phyloP scores from a whole-genome alignment of 2,113 vertebrate species.

The Progne subis region DNA sequence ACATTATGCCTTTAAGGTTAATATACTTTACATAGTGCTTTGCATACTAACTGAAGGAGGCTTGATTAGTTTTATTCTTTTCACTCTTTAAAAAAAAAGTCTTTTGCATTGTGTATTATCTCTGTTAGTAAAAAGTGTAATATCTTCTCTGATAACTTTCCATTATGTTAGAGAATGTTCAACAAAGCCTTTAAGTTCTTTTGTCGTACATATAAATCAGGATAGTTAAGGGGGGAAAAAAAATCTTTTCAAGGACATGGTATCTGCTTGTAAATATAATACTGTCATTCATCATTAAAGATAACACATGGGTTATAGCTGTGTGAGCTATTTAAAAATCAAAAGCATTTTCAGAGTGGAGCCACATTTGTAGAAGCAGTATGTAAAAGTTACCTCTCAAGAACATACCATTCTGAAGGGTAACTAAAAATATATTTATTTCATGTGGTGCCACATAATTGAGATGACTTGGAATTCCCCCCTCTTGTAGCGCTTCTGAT shows the following conservation, averaged over 20 bases:
- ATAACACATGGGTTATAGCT: neutral
- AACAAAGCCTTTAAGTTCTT: conserved; percentile 10
- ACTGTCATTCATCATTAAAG: neutral
- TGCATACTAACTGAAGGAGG: neutral
- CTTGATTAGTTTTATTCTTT: conserved; percentile 14
- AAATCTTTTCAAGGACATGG: neutral
- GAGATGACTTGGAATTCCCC: conserved; percentile 42
- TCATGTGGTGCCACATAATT: conserved; percentile 46
- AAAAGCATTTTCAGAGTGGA: neutral
- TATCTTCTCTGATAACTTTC: neutral
- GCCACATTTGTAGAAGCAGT: neutral
- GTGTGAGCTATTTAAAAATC: conserved; percentile 48
- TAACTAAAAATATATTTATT: conserved; percentile 53
- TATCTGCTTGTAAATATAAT: neutral
- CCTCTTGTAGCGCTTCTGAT: conserved; percentile 17
- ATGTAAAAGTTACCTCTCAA: conserved; percentile 7
- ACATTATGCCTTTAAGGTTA: neutral
- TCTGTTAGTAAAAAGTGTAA: neutral
- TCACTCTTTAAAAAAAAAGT: neutral
- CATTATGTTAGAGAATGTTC: neutral
- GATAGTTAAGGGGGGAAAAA: neutral
- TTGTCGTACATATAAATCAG: neutral
- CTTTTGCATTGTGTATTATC: neutral
- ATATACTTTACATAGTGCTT: neutral
- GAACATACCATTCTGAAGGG: conserved; percentile 14